Conservation (phyloP, 1,140 invertebrate species). For the Stegodyphus dumicola region DNA sequence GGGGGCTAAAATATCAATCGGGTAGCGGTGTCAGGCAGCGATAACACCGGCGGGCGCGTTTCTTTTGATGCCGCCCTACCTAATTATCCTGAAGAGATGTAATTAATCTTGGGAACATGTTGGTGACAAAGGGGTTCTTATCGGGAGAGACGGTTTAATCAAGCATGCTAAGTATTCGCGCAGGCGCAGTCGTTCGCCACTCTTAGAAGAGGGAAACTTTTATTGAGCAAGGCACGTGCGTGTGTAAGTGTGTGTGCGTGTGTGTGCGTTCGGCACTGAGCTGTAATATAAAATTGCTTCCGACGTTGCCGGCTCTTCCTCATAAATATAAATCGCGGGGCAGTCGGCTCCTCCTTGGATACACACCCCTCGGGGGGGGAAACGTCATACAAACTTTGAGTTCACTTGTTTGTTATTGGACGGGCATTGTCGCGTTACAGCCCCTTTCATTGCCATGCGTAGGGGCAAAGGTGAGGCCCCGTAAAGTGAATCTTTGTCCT, state of each 20-base stretch:
- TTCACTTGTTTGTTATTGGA: neutral
- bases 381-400: slow-evolving; percentile 15
- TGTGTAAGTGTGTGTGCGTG: slow-evolving; percentile 13
- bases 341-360: slow-evolving; percentile 26
- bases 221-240: slow-evolving; percentile 42
- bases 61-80: slow-evolving; percentile 59
- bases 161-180: slow-evolving; percentile 61
- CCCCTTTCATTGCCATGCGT: neutral
- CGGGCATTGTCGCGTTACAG: neutral
- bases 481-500: neutral
- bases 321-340: slow-evolving; percentile 56
- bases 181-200: slow-evolving; percentile 21
- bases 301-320: slow-evolving; percentile 20
- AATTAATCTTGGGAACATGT: slow-evolving; percentile 62
- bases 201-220: slow-evolving; percentile 38
- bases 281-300: slow-evolving; percentile 54
- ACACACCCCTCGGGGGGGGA: slow-evolving; percentile 40
- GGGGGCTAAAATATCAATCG: slow-evolving; percentile 60
- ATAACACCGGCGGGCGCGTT: slow-evolving; percentile 59
- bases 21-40: slow-evolving; percentile 56
- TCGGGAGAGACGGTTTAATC: slow-evolving; percentile 60
- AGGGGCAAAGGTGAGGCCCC: slow-evolving; percentile 9
- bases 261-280: neutral
- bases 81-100: slow-evolving; percentile 62
- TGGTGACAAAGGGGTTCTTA: slow-evolving; percentile 62